These are phyloP conservation scores for Orientallactaga sibirica DNA, from an alignment of 2,797 vertebrate genomes.

Conservation along the genomic window DNA sequence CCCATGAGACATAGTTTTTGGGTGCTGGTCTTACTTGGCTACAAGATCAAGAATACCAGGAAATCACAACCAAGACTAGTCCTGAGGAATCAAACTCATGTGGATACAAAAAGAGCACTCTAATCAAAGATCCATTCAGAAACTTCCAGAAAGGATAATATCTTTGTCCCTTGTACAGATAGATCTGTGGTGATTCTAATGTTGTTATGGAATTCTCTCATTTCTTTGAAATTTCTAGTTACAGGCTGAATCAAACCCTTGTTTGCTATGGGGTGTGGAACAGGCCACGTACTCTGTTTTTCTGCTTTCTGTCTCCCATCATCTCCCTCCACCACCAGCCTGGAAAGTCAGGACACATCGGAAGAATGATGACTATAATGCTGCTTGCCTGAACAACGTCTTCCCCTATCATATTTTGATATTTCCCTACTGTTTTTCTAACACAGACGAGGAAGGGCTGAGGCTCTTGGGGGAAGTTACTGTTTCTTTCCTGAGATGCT, in stretches of 20 bases:
- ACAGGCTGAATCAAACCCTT: neutral
- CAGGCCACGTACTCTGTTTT: neutral
- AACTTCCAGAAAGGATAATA: slow-evolving; percentile 24
- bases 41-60: neutral
- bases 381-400: slow-evolving; percentile 39
- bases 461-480: slow-evolving; percentile 77
- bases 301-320: neutral
- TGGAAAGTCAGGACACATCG: slow-evolving; percentile 60
- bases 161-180: neutral
- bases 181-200: neutral
- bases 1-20: neutral
- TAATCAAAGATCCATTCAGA: neutral
- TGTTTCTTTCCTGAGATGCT: slow-evolving; percentile 70
- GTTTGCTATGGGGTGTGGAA: too few relatives aligned
- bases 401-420: slow-evolving; percentile 54
- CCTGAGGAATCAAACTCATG: neutral
- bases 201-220: neutral
- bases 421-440: slow-evolving; percentile 73
- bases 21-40: neutral
- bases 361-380: neutral
- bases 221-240: slow-evolving; percentile 10
- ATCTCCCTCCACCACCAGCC: neutral
- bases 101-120: neutral
- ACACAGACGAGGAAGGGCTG: slow-evolving; percentile 55
- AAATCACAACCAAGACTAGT: neutral